A percentile compares a stretch with the other conserved stretches of the same genome.
Conservation (phyloP, 2,797 vertebrate genomes). For the Jordanella pulchra region DNA sequence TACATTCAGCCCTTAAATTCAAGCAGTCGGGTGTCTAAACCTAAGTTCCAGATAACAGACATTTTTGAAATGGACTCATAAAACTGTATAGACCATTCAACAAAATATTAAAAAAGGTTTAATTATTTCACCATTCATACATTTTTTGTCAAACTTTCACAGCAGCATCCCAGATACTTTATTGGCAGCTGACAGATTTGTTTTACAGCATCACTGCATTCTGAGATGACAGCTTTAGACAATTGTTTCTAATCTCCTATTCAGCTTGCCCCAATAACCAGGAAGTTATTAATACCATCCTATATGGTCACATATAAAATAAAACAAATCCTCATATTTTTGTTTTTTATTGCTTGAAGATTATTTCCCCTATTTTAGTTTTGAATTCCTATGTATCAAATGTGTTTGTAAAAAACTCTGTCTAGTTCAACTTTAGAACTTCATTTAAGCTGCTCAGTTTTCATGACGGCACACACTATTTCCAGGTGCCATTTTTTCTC, state of each 20-base stretch:
- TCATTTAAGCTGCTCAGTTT: slow-evolving; percentile 79
- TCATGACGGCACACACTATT: slow-evolving; percentile 83
- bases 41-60: neutral
- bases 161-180: neutral
- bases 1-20: neutral
- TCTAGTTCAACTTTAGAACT: slow-evolving; percentile 81
- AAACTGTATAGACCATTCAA: neutral
- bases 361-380: slow-evolving; percentile 2
- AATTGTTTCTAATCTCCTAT: neutral
- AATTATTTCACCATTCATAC: neutral
- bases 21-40: neutral
- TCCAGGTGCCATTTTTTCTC: slow-evolving; percentile 79
- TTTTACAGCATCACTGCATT: neutral
- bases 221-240: neutral
- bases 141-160: neutral
- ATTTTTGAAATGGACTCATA: neutral
- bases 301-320: slow-evolving; percentile 15
- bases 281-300: neutral
- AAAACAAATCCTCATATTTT: slow-evolving; percentile 16
- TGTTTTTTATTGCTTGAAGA: slow-evolving; percentile 26
- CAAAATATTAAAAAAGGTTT: neutral
- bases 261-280: neutral
- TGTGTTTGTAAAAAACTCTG: slow-evolving; percentile 55
- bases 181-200: neutral
- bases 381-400: slow-evolving; percentile 29